These are phyloP conservation scores for Diploptera punctata DNA, from an alignment of 2,888 invertebrate genomes.

Conservation along the genomic window DNA sequence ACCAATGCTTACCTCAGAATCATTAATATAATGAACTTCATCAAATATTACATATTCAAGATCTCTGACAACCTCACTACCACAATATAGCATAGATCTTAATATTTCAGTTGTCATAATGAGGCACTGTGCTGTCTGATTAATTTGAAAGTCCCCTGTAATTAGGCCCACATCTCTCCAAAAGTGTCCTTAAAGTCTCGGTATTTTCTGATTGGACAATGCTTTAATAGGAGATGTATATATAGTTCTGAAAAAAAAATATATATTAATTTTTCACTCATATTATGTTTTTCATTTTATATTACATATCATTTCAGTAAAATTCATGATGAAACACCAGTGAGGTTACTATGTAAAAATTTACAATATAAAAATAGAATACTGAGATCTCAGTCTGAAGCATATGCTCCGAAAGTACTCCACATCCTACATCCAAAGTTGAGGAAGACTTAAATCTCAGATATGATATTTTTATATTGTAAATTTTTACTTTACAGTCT, in stretches of 20 bases:
- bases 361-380: no score
- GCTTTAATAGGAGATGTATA: conserved; percentile 99
- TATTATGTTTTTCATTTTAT: no score
- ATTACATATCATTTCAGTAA: no score
- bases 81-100: conserved; percentile 93
- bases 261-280: no score
- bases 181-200: conserved; percentile 94
- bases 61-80: conserved; percentile 94
- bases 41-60: conserved; percentile 99
- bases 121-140: conserved; percentile 90
- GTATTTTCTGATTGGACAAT: conserved; percentile 97
- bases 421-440: no score
- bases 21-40: conserved; percentile 99
- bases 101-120: conserved; percentile 99
- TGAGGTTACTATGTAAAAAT: no score
- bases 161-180: conserved; percentile 91
- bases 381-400: no score
- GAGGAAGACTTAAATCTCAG: no score
- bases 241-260: conserved; percentile 70
- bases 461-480: no score
- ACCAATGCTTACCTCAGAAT: conserved; percentile 83
- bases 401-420: no score
- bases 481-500: no score
- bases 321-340: no score
- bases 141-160: conserved; percentile 96